Base-by-base conservation (phyloP, 2,888 invertebrate species). In the Thereva unica region DNA sequence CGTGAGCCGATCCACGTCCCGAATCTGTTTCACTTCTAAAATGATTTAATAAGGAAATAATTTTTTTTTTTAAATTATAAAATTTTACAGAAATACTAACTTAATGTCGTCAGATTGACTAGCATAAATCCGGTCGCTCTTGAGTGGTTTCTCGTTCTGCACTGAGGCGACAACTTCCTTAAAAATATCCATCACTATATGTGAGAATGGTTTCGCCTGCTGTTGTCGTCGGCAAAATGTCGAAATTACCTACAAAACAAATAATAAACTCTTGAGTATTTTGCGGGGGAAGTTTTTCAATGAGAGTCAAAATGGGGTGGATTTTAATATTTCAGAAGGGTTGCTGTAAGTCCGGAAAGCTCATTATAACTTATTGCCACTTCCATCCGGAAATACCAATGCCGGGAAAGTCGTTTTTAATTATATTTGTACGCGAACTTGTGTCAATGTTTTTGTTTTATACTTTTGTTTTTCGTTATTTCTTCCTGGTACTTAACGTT, bases 131-230 rank as follows among this genome's bases (percentile, higher is more conserved):
- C 47, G 64, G 42, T 45, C 41, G 35, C 44, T 40, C 52, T 64
- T 41, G 40, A 59, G 37, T n/a, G 53, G 49, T 6, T 40, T 70
- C 40, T 49, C 37, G 6, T 41, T 65, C 50, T 55, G 61, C 9
- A 54, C 59, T 12, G 66, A 35, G 23, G 52, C 50, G 12, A 77
- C 72, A 10, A 84, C 84, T 73, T 85, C 85, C 50, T 84, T 82
- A 72, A 85, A 83, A 75, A 86, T 79, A 74, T 86, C 85, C 84
- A 86, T 85, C 9, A 85, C 84, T 56, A 85, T 84, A 74, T 86
- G 86, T 0, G 85, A 85, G 74, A 86, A 86, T n/a, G 86, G 85
- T 68, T 84, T 81, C 52, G 81, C 82, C 71, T 85, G 84, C 67
- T 83, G 79, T 59, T 83, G 78, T 40, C 82, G 82, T 68, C 83